These are phyloP conservation scores for Orthosia gothica DNA, from an alignment of 2,888 invertebrate species.

Conservation along the genomic window DNA sequence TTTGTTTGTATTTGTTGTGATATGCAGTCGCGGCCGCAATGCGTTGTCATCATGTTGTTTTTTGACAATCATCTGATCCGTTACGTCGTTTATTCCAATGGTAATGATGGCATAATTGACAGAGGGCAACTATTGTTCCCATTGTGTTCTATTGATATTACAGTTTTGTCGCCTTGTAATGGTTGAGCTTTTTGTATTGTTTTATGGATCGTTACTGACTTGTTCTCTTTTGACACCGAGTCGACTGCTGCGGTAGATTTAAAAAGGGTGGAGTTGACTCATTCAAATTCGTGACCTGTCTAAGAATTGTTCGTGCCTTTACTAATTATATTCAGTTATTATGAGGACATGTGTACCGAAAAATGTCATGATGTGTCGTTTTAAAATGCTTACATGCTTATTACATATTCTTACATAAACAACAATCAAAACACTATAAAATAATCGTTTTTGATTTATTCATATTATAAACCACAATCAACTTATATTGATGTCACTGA, in stretches of 20 bases:
- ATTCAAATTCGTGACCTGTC: slow-evolving; percentile 77
- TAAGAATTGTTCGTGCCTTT: slow-evolving; percentile 70
- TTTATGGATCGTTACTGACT: slow-evolving; percentile 80
- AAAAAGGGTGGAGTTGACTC: slow-evolving; percentile 87
- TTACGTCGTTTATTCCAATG: slow-evolving; percentile 90
- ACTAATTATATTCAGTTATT: slow-evolving; percentile 56
- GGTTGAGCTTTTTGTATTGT: slow-evolving; percentile 86
- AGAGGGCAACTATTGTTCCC: slow-evolving; percentile 90
- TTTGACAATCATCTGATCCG: slow-evolving; percentile 88
- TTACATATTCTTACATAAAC: slow-evolving; percentile 6
- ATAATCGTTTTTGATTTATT: slow-evolving; percentile 32
- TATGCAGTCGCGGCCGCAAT: slow-evolving; percentile 70
- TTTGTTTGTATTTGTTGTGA: slow-evolving; percentile 70
- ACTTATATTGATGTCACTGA: slow-evolving; percentile 53
- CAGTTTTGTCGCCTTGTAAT: slow-evolving; percentile 91
- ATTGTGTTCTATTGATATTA: slow-evolving; percentile 90
- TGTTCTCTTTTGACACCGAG: slow-evolving; percentile 80
- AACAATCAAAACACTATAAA: slow-evolving; percentile 25
- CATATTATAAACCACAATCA: slow-evolving; percentile 39
- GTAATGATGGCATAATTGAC: slow-evolving; percentile 91
- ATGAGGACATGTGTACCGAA: slow-evolving; percentile 41
- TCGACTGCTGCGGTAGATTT: slow-evolving; percentile 80
- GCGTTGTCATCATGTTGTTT: slow-evolving; percentile 86
- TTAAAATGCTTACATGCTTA: slow-evolving; percentile 42
- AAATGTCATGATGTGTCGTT: slow-evolving; percentile 43